These are phyloP conservation scores for Oceanites oceanicus DNA, from an alignment of 2,113 vertebrate species.

Conservation along the genomic window DNA sequence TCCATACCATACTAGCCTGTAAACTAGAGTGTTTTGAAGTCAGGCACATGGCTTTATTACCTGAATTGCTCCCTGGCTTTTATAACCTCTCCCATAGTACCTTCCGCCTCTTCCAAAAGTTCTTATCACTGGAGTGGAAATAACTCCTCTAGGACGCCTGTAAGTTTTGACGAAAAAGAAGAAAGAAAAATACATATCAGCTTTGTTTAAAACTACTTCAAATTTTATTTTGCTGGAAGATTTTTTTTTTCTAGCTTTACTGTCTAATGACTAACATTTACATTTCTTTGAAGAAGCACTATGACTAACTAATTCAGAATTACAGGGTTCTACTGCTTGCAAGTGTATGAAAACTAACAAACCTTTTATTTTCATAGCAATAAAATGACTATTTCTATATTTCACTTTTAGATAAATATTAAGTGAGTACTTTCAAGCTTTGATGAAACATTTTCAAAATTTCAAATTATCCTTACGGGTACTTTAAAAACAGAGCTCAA, in stretches of 20 bases:
- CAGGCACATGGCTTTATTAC: conserved; percentile 71
- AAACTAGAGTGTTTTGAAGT: neutral
- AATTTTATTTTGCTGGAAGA: neutral
- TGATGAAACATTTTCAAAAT: neutral
- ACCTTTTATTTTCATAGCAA: neutral
- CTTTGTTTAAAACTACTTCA: neutral
- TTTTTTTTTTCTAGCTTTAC: neutral
- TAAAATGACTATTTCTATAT: neutral
- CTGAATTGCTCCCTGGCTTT: conserved; percentile 85
- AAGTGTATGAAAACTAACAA: neutral
- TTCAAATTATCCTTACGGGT: neutral
- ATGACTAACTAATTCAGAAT: neutral
- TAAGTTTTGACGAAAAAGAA: neutral
- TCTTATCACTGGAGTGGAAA: conserved; percentile 92
- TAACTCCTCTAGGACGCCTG: conserved; percentile 89
- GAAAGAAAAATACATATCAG: neutral
- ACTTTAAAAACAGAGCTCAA: conserved; percentile 1
- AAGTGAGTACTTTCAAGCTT: neutral
- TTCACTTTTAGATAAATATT: neutral
- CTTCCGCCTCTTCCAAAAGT: conserved; percentile 89
- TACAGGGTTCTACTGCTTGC: neutral
- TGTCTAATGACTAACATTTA: neutral
- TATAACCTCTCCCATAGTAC: conserved; percentile 85
- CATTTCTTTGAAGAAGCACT: neutral
- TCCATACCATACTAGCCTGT: neutral